Conservation (phyloP, 2,113 vertebrate genomes). For the Bufo gargarizans region DNA sequence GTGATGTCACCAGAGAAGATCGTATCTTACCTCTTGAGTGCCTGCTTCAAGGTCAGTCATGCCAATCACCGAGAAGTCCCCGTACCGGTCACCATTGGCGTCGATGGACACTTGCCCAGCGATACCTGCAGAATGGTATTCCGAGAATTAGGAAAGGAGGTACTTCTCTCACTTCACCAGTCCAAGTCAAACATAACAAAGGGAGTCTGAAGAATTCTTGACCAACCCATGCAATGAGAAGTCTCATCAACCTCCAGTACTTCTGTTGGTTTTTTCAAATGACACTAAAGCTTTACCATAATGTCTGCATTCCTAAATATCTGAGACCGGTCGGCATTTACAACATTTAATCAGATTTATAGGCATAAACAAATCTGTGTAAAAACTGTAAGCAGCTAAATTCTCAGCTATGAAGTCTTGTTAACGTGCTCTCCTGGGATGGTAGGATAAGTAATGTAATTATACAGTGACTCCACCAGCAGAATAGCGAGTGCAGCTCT, state of each 20-base stretch:
- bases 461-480: no score
- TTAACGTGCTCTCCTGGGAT: no score
- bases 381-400: no score
- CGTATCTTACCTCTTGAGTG: conserved; percentile 86
- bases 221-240: conserved; percentile 77
- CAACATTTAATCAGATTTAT: background rate
- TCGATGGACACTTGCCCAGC: conserved; percentile 95
- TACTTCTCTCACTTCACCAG: conserved; percentile 65
- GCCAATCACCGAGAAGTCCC: conserved; percentile 94
- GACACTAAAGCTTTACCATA: conserved; percentile 81
- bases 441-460: no score
- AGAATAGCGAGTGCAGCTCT: no score
- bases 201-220: conserved; percentile 72
- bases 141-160: conserved; percentile 72
- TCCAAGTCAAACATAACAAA: conserved; percentile 77
- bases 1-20: background rate
- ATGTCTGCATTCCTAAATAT: conserved; percentile 83
- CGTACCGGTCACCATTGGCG: conserved; percentile 87
- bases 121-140: conserved; percentile 81
- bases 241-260: conserved; percentile 77
- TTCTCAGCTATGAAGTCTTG: no score
- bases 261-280: conserved; percentile 79
- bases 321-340: conserved; percentile 76
- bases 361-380: no score
- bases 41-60: conserved; percentile 88